Conservation (phyloP, 1,140 invertebrate species). For the Teleopsis dalmanni region DNA sequence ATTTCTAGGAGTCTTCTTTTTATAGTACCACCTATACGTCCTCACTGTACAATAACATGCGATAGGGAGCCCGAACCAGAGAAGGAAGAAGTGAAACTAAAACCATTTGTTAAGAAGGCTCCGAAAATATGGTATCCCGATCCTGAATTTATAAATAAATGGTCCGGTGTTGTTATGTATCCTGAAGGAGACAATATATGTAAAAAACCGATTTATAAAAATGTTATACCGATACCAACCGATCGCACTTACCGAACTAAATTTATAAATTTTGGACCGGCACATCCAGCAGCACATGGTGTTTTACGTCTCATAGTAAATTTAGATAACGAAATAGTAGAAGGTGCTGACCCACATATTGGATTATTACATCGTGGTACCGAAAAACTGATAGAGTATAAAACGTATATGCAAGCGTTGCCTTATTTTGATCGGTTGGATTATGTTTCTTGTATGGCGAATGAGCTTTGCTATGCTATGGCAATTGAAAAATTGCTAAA, state of each 20-base stretch:
- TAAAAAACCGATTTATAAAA: slow-evolving; percentile 38
- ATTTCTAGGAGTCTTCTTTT: too few species aligned
- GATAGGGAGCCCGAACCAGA: too few species aligned
- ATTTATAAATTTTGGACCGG: slow-evolving; percentile 73
- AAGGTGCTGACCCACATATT: slow-evolving; percentile 43
- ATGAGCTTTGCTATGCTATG: slow-evolving; percentile 67
- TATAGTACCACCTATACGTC: too few species aligned
- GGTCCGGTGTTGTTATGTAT: slow-evolving; percentile 52
- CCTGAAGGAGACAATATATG: slow-evolving; percentile 46
- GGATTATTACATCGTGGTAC: slow-evolving; percentile 57
- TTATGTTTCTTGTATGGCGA: slow-evolving; percentile 77
- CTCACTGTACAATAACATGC: too few species aligned
- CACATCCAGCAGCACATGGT: slow-evolving; percentile 80
- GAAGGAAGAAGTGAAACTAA: not conserved
- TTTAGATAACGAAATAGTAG: slow-evolving; percentile 64
- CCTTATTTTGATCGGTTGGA: slow-evolving; percentile 81
- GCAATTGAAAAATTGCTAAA: slow-evolving; percentile 75
- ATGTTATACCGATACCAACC: slow-evolving; percentile 26
- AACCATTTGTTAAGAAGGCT: not conserved
- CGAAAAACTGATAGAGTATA: slow-evolving; percentile 78
- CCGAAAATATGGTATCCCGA: slow-evolving; percentile 26
- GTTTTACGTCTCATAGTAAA: slow-evolving; percentile 70
- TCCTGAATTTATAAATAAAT: slow-evolving; percentile 53
- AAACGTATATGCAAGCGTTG: slow-evolving; percentile 71
- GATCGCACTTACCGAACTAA: slow-evolving; percentile 54